A percentile compares a stretch with the other conserved stretches of the same genome.
phyloP scores from a whole-genome alignment of 2,888 invertebrate genomes.

The Lasius fuliginosus region DNA sequence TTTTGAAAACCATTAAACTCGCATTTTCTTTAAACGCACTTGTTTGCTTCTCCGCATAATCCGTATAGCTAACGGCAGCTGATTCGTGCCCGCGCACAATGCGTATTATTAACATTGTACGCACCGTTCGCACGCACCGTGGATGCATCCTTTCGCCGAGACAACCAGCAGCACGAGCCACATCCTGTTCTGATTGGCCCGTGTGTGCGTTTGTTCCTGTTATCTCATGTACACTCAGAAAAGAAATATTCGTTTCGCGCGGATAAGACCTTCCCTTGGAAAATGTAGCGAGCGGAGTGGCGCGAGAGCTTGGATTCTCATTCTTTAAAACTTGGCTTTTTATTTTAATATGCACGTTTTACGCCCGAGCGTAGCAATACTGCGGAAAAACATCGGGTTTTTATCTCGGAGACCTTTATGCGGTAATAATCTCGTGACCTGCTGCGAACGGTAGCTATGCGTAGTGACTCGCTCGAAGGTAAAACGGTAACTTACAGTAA shows the following conservation, averaged over 20 bases:
- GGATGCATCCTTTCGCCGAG: slow-evolving; percentile 40
- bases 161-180: slow-evolving; percentile 42
- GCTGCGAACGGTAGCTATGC: slow-evolving; percentile 11
- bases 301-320: background rate
- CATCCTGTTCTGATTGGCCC: slow-evolving; percentile 46
- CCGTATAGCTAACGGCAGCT: background rate
- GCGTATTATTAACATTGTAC: slow-evolving; percentile 31
- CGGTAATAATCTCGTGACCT: slow-evolving; percentile 36
- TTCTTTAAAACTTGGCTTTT: slow-evolving; percentile 34
- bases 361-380: background rate
- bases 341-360: slow-evolving; percentile 31
- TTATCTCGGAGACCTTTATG: slow-evolving; percentile 31
- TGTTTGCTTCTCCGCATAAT: background rate
- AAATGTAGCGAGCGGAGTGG: background rate
- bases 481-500: background rate
- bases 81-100: slow-evolving; percentile 26
- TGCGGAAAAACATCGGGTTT: slow-evolving; percentile 28
- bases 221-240: slow-evolving; percentile 27
- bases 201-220: background rate
- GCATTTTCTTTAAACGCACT: background rate
- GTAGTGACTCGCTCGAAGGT: slow-evolving; percentile 4
- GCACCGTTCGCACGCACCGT: slow-evolving; percentile 27
- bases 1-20: slow-evolving; percentile 9
- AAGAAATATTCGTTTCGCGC: slow-evolving; percentile 34
- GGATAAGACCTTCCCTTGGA: slow-evolving; percentile 47